Percentiles rank a stretch among this genome's conserved stretches.
Conservation (phyloP, 2,888 invertebrate species). For the Ectropis crepuscularia region DNA sequence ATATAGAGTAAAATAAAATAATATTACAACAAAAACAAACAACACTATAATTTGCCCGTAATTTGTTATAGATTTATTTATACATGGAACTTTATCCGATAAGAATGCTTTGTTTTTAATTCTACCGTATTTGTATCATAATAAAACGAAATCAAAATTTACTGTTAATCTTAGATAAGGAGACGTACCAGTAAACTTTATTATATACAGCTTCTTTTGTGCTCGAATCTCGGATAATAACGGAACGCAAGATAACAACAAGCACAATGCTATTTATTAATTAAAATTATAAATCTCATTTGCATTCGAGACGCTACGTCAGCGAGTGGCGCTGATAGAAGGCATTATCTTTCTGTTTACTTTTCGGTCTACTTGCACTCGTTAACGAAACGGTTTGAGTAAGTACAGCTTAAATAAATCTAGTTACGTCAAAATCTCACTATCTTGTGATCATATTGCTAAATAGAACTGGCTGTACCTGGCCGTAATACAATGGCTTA, state of each 20-base stretch:
- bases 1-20: too few relatives aligned
- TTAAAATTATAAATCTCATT: constrained; percentile 35
- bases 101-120: neutral
- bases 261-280: constrained; percentile 28
- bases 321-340: constrained; percentile 22
- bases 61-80: too few relatives aligned
- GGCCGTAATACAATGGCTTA: too few relatives aligned
- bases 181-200: too few relatives aligned
- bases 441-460: constrained; percentile 21
- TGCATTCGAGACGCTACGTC: constrained; percentile 27
- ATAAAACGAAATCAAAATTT: neutral
- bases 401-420: constrained; percentile 27
- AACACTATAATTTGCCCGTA: too few relatives aligned
- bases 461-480: too few relatives aligned
- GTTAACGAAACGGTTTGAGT: constrained; percentile 24
- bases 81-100: too few relatives aligned
- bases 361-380: neutral
- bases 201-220: neutral
- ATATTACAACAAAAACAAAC: too few relatives aligned
- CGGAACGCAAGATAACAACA: constrained; percentile 32
- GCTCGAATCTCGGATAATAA: constrained; percentile 23
- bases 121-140: neutral
- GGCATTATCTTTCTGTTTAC: constrained; percentile 30
- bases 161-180: too few relatives aligned
- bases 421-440: constrained; percentile 19